Percentiles rank a stretch among this genome's conserved stretches.
These are phyloP conservation scores for Sparidentex hasta DNA, from an alignment of 2,797 vertebrate genomes.

Conservation along the genomic window DNA sequence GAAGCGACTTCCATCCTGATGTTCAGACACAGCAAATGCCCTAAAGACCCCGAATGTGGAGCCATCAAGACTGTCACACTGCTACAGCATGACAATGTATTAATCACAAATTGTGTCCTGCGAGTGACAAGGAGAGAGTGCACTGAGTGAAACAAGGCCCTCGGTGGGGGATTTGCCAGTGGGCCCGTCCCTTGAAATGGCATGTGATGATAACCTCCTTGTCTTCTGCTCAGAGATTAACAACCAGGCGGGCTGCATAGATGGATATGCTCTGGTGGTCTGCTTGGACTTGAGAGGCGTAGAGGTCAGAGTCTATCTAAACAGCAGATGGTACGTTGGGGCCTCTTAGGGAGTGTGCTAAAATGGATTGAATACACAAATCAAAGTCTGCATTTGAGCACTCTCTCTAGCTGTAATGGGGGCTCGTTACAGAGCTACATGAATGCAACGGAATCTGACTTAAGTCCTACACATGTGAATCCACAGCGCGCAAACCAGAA, in stretches of 20 bases:
- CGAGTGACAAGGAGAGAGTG: slow-evolving; percentile 54
- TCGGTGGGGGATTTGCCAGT: slow-evolving; percentile 58
- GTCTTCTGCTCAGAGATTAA: slow-evolving; percentile 70
- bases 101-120: slow-evolving; percentile 57
- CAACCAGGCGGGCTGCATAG: slow-evolving; percentile 48
- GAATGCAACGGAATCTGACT: slow-evolving; percentile 19
- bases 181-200: slow-evolving; percentile 57
- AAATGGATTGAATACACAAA: slow-evolving; percentile 61
- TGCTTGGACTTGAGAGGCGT: slow-evolving; percentile 62
- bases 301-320: slow-evolving; percentile 82
- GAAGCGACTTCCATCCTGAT: slow-evolving; percentile 5
- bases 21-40: slow-evolving; percentile 33
- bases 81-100: slow-evolving; percentile 54
- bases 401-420: slow-evolving; percentile 34
- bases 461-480: slow-evolving; percentile 5
- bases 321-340: slow-evolving; percentile 82
- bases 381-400: slow-evolving; percentile 41
- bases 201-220: slow-evolving; percentile 72
- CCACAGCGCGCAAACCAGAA: slow-evolving; percentile 6
- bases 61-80: slow-evolving; percentile 39
- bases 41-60: slow-evolving; percentile 39
- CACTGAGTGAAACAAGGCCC: slow-evolving; percentile 50
- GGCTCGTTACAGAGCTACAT: slow-evolving; percentile 8
- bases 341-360: slow-evolving; percentile 67
- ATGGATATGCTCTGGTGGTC: slow-evolving; percentile 66